A percentile compares a stretch with the other conserved stretches of the same genome.
These are phyloP conservation scores for Lycaon pictus DNA, from an alignment of 2,113 vertebrate species.

Conservation along the genomic window DNA sequence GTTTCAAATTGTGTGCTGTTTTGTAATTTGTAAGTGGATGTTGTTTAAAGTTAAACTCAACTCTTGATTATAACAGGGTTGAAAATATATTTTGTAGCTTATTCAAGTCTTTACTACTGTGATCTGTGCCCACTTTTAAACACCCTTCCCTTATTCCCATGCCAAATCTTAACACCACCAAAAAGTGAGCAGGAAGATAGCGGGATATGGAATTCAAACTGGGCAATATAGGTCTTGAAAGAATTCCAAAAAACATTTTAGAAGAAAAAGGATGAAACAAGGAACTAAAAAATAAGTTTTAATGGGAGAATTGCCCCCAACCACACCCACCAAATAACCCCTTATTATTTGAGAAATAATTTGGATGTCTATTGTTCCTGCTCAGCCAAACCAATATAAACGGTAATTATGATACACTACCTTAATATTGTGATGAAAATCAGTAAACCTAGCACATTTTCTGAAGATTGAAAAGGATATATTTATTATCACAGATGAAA, in stretches of 20 bases:
- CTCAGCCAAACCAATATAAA: neutral
- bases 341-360: constrained; percentile 7
- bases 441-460: constrained; percentile 60
- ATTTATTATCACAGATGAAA: constrained; percentile 50
- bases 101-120: constrained; percentile 52
- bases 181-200: constrained; percentile 26
- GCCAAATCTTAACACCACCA: constrained; percentile 20
- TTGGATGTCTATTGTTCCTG: constrained; percentile 20
- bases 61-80: constrained; percentile 65
- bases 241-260: constrained; percentile 22
- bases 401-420: constrained; percentile 26
- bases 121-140: constrained; percentile 16
- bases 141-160: neutral
- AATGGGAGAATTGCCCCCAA: neutral
- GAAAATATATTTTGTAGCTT: constrained; percentile 66
- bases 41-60: constrained; percentile 73
- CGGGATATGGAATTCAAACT: constrained; percentile 27
- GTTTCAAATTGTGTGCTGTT: constrained; percentile 75
- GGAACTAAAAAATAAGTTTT: constrained; percentile 42
- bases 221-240: neutral
- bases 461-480: constrained; percentile 52
- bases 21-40: constrained; percentile 70
- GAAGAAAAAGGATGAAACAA: neutral
- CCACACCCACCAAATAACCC: neutral
- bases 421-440: constrained; percentile 60